A percentile compares a stretch with the other conserved stretches of the same genome.
These are phyloP conservation scores for Serranus cabrilla DNA, from an alignment of 2,797 vertebrate genomes.

Conservation along the genomic window DNA sequence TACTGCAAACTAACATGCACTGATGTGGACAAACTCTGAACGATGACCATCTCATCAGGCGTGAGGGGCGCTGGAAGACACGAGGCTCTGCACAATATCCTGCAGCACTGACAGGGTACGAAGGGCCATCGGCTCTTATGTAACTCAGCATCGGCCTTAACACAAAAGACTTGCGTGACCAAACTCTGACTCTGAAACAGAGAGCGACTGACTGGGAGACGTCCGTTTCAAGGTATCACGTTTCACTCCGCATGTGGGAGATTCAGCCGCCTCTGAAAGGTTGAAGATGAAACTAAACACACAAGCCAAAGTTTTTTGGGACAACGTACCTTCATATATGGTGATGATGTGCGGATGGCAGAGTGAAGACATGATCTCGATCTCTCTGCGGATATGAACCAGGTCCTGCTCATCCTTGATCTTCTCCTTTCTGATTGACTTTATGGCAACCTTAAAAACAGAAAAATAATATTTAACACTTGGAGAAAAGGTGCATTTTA, in stretches of 20 bases:
- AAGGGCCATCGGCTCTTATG: constrained; percentile 51
- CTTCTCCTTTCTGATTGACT: constrained; percentile 96
- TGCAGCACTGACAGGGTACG: constrained; percentile 14
- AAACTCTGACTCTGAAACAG: constrained; percentile 56
- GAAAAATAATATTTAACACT: neutral
- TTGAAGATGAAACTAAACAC: neutral
- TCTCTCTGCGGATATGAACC: constrained; percentile 95
- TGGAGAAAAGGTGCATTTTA: neutral
- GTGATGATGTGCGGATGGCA: constrained; percentile 96
- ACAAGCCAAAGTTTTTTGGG: neutral
- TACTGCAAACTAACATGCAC: constrained; percentile 33
- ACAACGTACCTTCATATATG: constrained; percentile 93
- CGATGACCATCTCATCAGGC: constrained; percentile 55
- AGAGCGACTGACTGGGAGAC: constrained; percentile 29
- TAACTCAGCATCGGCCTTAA: constrained; percentile 56
- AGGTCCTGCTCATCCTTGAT: constrained; percentile 97
- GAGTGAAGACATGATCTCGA: constrained; percentile 98
- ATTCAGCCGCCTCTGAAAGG: neutral
- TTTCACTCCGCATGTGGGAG: constrained; percentile 34
- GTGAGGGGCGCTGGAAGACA: constrained; percentile 49
- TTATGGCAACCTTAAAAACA: constrained; percentile 92
- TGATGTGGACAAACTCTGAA: constrained; percentile 40
- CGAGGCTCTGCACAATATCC: constrained; percentile 49
- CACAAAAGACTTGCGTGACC: constrained; percentile 79
- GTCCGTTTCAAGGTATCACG: constrained; percentile 36